phyloP scores from a whole-genome alignment of 2,888 invertebrate genomes.

The Pseudeuparius sepicola region DNA sequence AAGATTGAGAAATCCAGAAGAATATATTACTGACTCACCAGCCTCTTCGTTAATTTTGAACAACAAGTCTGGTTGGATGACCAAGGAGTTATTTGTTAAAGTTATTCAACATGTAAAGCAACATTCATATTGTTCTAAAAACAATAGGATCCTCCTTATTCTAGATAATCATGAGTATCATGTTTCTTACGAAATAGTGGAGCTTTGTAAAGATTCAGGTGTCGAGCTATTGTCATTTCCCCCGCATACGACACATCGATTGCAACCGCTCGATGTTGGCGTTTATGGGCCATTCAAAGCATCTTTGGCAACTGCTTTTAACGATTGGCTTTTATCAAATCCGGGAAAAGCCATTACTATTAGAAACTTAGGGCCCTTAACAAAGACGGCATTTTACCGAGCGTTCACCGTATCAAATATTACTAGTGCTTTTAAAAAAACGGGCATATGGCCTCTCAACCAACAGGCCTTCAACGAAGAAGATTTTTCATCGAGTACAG shows the following conservation, averaged over 20 bases:
- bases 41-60: slow-evolving; percentile 13
- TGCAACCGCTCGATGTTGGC: slow-evolving; percentile 17
- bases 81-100: slow-evolving; percentile 7
- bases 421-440: slow-evolving; percentile 22
- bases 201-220: slow-evolving; percentile 10
- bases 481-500: too few relatives aligned
- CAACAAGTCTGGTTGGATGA: slow-evolving; percentile 21
- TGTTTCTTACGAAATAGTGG: slow-evolving; percentile 7
- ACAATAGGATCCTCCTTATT: slow-evolving; percentile 7
- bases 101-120: background rate
- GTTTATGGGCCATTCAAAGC: slow-evolving; percentile 18
- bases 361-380: slow-evolving; percentile 18
- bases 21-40: slow-evolving; percentile 18
- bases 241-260: slow-evolving; percentile 8
- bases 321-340: slow-evolving; percentile 18
- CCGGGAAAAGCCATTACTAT: slow-evolving; percentile 20
- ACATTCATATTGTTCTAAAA: background rate
- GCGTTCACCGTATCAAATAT: slow-evolving; percentile 17
- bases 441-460: slow-evolving; percentile 23
- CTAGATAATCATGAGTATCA: slow-evolving; percentile 13
- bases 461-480: slow-evolving; percentile 18
- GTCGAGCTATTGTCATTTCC: slow-evolving; percentile 13
- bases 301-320: slow-evolving; percentile 8
- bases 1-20: slow-evolving; percentile 14
- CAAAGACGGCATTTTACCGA: slow-evolving; percentile 11